These are phyloP conservation scores for Larimichthys polyactis DNA, from an alignment of 2,113 vertebrate species.

Conservation along the genomic window DNA sequence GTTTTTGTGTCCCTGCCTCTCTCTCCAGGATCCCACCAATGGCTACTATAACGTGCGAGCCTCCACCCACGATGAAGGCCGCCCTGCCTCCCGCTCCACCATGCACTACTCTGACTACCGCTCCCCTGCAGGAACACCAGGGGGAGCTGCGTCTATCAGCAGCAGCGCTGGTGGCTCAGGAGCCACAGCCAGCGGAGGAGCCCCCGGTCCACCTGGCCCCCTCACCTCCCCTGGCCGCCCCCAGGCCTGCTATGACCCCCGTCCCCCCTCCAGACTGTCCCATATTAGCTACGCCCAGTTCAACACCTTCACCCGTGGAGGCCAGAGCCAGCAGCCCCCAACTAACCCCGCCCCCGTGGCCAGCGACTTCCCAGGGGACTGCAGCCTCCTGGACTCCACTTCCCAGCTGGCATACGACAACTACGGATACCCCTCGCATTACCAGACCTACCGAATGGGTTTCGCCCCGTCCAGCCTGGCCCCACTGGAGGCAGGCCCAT, in stretches of 20 bases:
- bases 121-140: conserved; percentile 78
- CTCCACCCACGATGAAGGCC: conserved; percentile 90
- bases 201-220: conserved; percentile 81
- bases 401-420: conserved; percentile 94
- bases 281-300: conserved; percentile 97
- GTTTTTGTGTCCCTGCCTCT: conserved; percentile 19
- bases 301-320: conserved; percentile 88
- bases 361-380: conserved; percentile 83
- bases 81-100: conserved; percentile 90
- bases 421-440: conserved; percentile 89
- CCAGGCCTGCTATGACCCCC: conserved; percentile 89
- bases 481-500: conserved; percentile 82
- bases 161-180: conserved; percentile 80
- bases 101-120: conserved; percentile 94
- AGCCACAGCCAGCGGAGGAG: conserved; percentile 83
- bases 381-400: conserved; percentile 86
- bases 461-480: conserved; percentile 87
- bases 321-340: conserved; percentile 80
- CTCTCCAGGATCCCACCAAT: conserved; percentile 92
- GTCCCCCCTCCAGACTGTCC: conserved; percentile 92
- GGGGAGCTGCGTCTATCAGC: conserved; percentile 82
- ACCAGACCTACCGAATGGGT: conserved; percentile 89
- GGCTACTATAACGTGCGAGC: conserved; percentile 97
- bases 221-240: conserved; percentile 83
- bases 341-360: conserved; percentile 74